These are phyloP conservation scores for Ochropleura leucogaster DNA, from an alignment of 2,888 invertebrate genomes.

Conservation along the genomic window DNA sequence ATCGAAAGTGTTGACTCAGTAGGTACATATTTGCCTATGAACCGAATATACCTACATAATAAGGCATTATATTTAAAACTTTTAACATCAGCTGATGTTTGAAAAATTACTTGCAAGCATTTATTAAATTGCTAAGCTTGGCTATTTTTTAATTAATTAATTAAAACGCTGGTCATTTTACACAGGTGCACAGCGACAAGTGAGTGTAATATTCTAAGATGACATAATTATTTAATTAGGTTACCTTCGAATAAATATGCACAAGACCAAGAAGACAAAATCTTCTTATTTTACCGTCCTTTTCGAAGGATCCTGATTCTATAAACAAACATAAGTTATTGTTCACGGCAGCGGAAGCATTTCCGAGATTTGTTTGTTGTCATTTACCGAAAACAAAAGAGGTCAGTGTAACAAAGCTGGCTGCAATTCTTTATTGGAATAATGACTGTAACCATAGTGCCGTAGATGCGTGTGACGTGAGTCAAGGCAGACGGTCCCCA, in stretches of 20 bases:
- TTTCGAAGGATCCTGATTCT: neutral
- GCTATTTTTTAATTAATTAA: constrained; percentile 11
- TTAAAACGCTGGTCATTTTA: neutral
- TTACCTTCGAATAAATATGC: neutral
- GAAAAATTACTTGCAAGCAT: neutral
- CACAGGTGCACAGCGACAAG: neutral
- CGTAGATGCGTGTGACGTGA: constrained; percentile 62
- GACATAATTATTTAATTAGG: neutral
- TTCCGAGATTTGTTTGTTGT: constrained; percentile 46
- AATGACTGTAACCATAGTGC: constrained; percentile 57
- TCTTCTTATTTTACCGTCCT: neutral
- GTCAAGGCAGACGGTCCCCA: constrained; percentile 52
- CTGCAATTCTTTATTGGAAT: constrained; percentile 53
- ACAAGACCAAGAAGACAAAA: neutral
- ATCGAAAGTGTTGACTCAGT: constrained; percentile 30
- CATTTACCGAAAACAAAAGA: constrained; percentile 49
- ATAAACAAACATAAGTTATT: neutral
- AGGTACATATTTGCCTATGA: neutral
- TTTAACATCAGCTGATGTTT: constrained; percentile 14
- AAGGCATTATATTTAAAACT: neutral
- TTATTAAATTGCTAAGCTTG: neutral
- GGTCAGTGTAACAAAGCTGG: constrained; percentile 59
- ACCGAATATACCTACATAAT: neutral
- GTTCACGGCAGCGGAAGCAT: constrained; percentile 8
- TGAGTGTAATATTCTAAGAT: neutral